A percentile compares a stretch with the other conserved stretches of the same genome.
Conservation (phyloP, 2,888 invertebrate species). For the Platycheirus rosarum region DNA sequence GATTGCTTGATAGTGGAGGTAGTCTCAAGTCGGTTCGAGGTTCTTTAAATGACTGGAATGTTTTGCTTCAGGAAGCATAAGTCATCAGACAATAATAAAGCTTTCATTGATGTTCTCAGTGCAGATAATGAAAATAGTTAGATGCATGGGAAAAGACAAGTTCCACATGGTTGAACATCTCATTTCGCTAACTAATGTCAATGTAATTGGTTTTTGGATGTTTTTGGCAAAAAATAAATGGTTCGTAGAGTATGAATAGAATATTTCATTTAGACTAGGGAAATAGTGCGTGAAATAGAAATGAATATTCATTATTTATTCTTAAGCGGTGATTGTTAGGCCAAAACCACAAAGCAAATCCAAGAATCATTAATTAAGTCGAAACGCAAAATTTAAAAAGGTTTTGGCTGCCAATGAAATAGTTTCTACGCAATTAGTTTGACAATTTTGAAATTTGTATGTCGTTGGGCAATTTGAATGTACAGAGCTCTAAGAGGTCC, state of each 20-base stretch:
- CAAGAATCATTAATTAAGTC: conserved; percentile 4
- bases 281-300: conserved; percentile 33
- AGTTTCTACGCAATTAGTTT: no score
- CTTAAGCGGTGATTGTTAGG: not conserved
- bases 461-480: no score
- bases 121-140: not conserved
- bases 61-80: conserved; percentile 7
- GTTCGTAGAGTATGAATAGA: not conserved
- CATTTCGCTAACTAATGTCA: not conserved
- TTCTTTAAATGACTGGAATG: not conserved
- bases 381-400: not conserved
- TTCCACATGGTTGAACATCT: conserved; percentile 2
- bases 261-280: not conserved
- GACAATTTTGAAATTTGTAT: no score
- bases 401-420: not conserved
- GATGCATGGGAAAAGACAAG: not conserved
- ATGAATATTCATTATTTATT: conserved; percentile 10
- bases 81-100: not conserved
- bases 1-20: conserved; percentile 8
- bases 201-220: not conserved
- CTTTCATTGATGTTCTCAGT: not conserved
- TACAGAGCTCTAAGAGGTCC: no score
- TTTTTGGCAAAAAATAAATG: conserved; percentile 8
- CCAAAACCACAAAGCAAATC: conserved; percentile 15
- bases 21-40: not conserved